phyloP scores from a whole-genome alignment of 2,113 vertebrate genomes.

The Bagarius yarrelli region DNA sequence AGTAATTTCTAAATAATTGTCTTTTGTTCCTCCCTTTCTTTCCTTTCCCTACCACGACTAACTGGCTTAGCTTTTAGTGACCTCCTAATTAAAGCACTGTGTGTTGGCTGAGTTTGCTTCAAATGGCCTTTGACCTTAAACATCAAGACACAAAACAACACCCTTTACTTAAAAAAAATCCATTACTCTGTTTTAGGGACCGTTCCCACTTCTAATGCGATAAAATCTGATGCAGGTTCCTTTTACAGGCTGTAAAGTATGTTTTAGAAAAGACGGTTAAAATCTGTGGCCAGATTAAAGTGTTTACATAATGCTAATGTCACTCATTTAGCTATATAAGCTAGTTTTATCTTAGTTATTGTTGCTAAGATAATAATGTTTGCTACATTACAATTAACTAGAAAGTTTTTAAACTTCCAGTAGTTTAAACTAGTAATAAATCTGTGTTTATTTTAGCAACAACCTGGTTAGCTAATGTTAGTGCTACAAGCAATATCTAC shows the following conservation, averaged over 20 bases:
- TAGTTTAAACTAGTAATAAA: too few relatives aligned
- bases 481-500: too few relatives aligned
- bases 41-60: slow-evolving; percentile 3
- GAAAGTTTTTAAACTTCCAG: too few relatives aligned
- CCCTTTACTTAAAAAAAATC: not conserved
- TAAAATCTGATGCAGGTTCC: too few relatives aligned
- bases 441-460: too few relatives aligned
- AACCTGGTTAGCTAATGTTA: too few relatives aligned
- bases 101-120: slow-evolving; percentile 43
- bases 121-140: slow-evolving; percentile 22
- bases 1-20: not conserved
- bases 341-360: too few relatives aligned
- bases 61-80: slow-evolving; percentile 32
- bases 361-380: too few relatives aligned
- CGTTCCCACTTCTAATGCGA: not conserved
- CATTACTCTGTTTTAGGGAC: not conserved
- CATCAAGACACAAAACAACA: slow-evolving; percentile 28
- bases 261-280: not conserved
- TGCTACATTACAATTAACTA: too few relatives aligned
- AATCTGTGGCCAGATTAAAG: too few relatives aligned
- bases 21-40: not conserved
- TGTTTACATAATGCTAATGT: too few relatives aligned
- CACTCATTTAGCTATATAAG: too few relatives aligned
- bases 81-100: slow-evolving; percentile 31
- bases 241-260: not conserved